Base-by-base conservation (phyloP, 2,113 vertebrate species). In the Epinephelus fuscoguttatus region DNA sequence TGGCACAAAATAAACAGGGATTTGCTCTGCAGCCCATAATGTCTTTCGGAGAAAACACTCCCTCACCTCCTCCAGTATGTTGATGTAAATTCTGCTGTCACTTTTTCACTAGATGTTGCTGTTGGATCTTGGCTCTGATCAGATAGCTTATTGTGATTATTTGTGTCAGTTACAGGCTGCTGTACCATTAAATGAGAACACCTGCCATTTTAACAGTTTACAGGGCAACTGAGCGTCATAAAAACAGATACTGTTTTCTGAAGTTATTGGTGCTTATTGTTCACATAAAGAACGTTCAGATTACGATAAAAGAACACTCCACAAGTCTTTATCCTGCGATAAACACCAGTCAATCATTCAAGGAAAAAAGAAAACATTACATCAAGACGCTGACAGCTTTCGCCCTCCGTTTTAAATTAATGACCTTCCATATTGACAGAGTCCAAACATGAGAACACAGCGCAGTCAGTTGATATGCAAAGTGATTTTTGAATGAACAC, bases 401-500 rank as follows among this genome's bases (percentile, higher is more conserved):
- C 67, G 69, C 55, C 72, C 52, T 64, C 19, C 19, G 27, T 25
- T 88, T 64, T 81, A 71, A 76, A 81, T 80, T 1, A 85, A 80
- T 75, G 78, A 17, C 85, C 37, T 63, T 85, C 53, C 30, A 77
- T 59, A 82, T 52, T 79, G 70, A 80, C 86, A 25, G 19, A 66
- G 40, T 53, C 67, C 80, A 76, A 89, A 84, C 72, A 82, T 23
- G 33, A 64, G 70, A 67, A 53, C 55, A 64, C 69, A 64, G 15
- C 63, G 8, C 76, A 70, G 75, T 63, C 78, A 19, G 70, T 73
- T 64, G 74, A 81, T 78, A 82, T 68, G 84, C 88, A 84, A 86
- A 91, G 79, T 88, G 79, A 88, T 77, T 82, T 52, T 64, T 67
- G 81, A 74, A 62, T 21, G 68, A 85, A 70, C 71, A 80, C 71